Percentiles rank a stretch among this genome's conserved stretches.
phyloP scores from a whole-genome alignment of 1,140 invertebrate genomes.

The Formica selysi region DNA sequence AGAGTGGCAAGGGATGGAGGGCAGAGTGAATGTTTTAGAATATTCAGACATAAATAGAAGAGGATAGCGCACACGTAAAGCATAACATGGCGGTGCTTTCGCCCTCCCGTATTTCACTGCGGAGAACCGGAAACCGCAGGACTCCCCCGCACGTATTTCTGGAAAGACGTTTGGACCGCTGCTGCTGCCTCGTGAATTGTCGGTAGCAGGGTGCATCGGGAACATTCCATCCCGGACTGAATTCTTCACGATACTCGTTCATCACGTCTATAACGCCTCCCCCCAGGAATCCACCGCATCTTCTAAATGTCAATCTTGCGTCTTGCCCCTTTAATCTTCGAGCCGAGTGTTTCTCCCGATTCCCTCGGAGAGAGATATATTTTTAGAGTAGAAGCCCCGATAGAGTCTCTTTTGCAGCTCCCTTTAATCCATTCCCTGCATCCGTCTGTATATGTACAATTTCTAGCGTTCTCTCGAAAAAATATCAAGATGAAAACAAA shows the following conservation, averaged over 20 bases:
- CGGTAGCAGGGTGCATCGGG: slow-evolving; percentile 36
- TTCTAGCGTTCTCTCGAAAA: neutral
- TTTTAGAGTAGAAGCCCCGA: slow-evolving; percentile 42
- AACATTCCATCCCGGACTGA: slow-evolving; percentile 17
- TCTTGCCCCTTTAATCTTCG: slow-evolving; percentile 55
- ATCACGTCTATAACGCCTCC: slow-evolving; percentile 55
- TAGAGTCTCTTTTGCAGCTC: neutral
- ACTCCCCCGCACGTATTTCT: slow-evolving; percentile 53
- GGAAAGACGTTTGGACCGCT: slow-evolving; percentile 33
- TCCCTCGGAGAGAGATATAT: slow-evolving; percentile 16
- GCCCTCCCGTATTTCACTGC: slow-evolving; percentile 45
- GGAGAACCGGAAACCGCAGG: slow-evolving; percentile 25
- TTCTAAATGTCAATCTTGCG: slow-evolving; percentile 57
- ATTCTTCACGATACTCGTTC: slow-evolving; percentile 63
- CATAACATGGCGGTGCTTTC: slow-evolving; percentile 27
- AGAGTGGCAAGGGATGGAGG: slow-evolving; percentile 13
- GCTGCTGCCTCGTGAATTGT: slow-evolving; percentile 45
- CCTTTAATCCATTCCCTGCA: neutral
- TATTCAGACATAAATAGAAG: slow-evolving; percentile 64
- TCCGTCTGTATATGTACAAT: neutral
- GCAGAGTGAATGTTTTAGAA: slow-evolving; percentile 42
- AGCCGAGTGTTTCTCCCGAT: slow-evolving; percentile 7
- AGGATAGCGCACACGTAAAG: slow-evolving; percentile 31
- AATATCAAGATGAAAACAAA: neutral
- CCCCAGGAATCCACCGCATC: slow-evolving; percentile 55